Evolutionary conservation across 2,888 invertebrate genomes (phyloP), one percentile per base, ranked within the genome.

Genomic region (Lumbricus terrestris): DNA sequence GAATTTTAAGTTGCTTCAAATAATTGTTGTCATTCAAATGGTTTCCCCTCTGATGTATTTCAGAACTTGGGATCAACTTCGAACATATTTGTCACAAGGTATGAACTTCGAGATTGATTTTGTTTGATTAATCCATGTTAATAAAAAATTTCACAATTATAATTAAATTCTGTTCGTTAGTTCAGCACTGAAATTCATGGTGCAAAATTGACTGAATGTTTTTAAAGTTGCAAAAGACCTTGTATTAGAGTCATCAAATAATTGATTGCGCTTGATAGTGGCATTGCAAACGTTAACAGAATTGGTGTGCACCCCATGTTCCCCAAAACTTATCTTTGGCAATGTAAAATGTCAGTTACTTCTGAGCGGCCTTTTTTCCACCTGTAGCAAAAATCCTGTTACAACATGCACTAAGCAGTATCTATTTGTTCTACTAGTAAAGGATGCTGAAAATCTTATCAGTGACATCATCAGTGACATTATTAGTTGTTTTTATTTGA

Each of bases 21-120:
- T 15, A 47, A 29, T 6, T 47, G n/a, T 11, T 54, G 89, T 83
- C 23, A 88, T 35, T 82, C 3, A 35, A 20, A 40, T 29, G 90
- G 35, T 91, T n/a, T 88, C 88, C 91, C 90, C 54, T 83, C 89
- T 35, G 85, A n/a, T 34, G 23, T 37, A 0, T 93, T 94, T 90
- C 93, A 94, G 98, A 98, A 95, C 95, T 98, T 88, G 98, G 98
- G 94, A 98, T 98, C 93, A 98, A 98, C 94, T 98, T 98, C 42
- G 97, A 97, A 93, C 96, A 96, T 93, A 98, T 98, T 94, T 94
- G 97, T 93, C 97, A 97, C 94, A 98, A 94, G 94, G 94, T 94
- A 40, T 69, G 69, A 69, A 6, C 29, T 47, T 47, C 3, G 0
- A 1, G 23, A 6, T 11, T 69, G 4, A 1, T 69, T 69, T 69